Evolutionary conservation across 2,797 vertebrate species (phyloP), one percentile per base, ranked within the genome.

Genomic region (Tolypeutes matacus): DNA sequence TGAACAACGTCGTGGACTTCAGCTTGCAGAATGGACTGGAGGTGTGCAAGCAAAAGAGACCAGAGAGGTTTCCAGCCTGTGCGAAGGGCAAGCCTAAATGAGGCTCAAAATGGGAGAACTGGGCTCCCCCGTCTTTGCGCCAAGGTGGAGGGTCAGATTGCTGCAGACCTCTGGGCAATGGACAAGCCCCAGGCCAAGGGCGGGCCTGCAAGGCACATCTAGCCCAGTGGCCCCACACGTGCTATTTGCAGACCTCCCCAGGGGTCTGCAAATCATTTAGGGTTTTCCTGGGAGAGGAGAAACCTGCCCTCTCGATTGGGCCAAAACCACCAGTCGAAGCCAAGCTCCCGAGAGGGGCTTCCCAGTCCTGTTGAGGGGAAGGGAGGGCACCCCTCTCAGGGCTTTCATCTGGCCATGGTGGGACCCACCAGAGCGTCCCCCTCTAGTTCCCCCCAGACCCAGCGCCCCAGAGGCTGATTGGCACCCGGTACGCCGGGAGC

Each of bases 191-290:
- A 29, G 10, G 36, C 49, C 76, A 0, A 0, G 12, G 49, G 53
- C 53, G 39, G 42, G 34, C 9, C 29, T 12, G 20, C 34, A 3
- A 5, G 56, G 70, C 51, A 65, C 13, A 29, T 76, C 64, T 1
- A 18, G 20, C 25, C 27, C 46, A 2, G 1, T 4, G 5, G 36
- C 53, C 25, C 53, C 7, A 5, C 62, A 46, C 4, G 0, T 0
- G 1, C 87, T 65, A 3, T 49, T 62, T 13, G 31, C 23, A 8
- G 62, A 49, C 39, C 34, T 25, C 67, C 60, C 85, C 56, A 15
- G 49, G 36, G n/a, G 51, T 20, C 80, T 53, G n/a, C 29, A 46
- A 15, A 17, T 7, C 31, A 23, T 10, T 67, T 21, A 2, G 12
- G 11, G 0, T 58, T 51, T 67, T 58, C 36, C 80, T 82, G 20